Evolutionary conservation across 2,797 vertebrate species (phyloP), one percentile per base, ranked within the genome.

Genomic region (Mus spretus): DNA sequence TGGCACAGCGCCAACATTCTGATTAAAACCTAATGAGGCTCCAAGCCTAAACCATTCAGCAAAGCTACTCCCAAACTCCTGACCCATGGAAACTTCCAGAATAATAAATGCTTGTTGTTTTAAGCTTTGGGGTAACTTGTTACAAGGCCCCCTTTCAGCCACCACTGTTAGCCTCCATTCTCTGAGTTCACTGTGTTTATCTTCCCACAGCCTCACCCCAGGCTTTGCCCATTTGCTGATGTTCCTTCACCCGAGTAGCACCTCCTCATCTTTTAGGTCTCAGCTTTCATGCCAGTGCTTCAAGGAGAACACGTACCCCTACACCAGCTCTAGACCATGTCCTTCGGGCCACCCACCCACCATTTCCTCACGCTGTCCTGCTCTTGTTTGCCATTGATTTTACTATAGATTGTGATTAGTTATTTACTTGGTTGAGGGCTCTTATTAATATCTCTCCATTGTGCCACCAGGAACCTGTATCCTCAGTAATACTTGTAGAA

Each of bases 21-120:
- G 22, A 28, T 20, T 78, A 72, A 89, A 94, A 28, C 11, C 59
- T 74, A 67, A 28, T 15, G 20, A 82, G 70, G 65, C 37, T 44
- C 55, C 75, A 59, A 83, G 63, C 9, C 59, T 78, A 37, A 88
- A 44, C 28, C 67, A 57, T 37, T 70, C 53, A 61, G 59, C 19
- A 85, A 94, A 95, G 44, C 34, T n/a, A 31, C 89, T 87, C 28
- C 90, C 70, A 53, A 31, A 70, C n/a, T 95, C 83, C 79, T 94
- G 61, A 44, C 55, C 53, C 75, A 70, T 0, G 82, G 55, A 75
- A 75, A 79, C 55, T 28, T 8, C 67, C 19, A 89, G 47, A 40
- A 67, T 47, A 57, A 89, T 70, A n/a, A 53, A 13, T 65, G 4
- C 22, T 70, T 90, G 53, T 63, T 37, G 22, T 44, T 92, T 92